phyloP scores from a whole-genome alignment of 1,140 invertebrate genomes.

The Mycetomoellerius zeteki region DNA sequence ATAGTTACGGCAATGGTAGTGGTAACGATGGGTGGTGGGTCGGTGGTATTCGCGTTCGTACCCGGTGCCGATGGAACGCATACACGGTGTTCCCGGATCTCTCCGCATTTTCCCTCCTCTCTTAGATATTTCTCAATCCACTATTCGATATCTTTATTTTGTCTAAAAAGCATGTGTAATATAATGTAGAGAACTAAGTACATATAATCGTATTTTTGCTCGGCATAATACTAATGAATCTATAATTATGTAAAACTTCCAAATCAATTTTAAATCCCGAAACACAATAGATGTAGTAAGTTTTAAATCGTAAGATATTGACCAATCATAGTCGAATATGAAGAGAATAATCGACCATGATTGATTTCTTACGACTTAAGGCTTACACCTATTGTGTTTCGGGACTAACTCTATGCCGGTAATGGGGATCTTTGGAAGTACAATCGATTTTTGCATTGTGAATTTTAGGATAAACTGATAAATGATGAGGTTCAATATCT shows the following conservation, averaged over 20 bases:
- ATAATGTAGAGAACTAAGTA: background rate
- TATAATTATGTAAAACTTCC: background rate
- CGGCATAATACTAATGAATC: background rate
- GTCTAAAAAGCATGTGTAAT: background rate
- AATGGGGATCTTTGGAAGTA: no score
- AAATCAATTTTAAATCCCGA: background rate
- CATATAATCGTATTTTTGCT: background rate
- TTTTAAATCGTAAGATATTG: no score
- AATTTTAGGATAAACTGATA: no score
- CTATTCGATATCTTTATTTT: background rate
- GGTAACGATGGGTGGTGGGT: conserved; percentile 11
- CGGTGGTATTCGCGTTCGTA: conserved; percentile 32
- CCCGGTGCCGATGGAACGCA: conserved; percentile 9
- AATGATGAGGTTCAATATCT: no score
- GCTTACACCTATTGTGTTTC: no score
- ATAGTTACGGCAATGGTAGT: conserved; percentile 50
- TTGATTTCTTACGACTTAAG: no score
- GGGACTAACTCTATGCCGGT: no score
- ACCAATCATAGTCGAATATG: no score
- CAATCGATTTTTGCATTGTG: no score
- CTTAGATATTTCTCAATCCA: background rate
- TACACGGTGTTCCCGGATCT: conserved; percentile 22
- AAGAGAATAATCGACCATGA: no score
- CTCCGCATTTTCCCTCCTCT: background rate
- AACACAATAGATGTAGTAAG: no score